Evolutionary conservation across 92 coral and sea anemone genomes (phyloP).

Genomic region (Epizoanthus rinbou): DNA sequence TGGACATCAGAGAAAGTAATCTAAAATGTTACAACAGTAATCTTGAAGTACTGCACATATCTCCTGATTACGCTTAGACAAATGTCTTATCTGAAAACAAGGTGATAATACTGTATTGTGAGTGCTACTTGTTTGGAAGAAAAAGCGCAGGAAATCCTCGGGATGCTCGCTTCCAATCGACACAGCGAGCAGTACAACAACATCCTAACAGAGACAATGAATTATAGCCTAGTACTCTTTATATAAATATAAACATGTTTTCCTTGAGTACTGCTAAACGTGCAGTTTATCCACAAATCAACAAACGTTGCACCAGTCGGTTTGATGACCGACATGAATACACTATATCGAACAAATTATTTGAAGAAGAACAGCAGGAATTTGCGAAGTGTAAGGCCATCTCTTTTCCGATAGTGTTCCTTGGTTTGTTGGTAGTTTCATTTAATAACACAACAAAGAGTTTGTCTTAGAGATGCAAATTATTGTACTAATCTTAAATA

Average conservation of each 20-base stretch:
- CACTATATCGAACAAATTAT: neutral
- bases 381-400: neutral
- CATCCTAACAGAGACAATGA: neutral
- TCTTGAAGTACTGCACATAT: neutral
- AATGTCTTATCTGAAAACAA: neutral
- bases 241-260: constrained; percentile 30
- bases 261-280: neutral
- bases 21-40: neutral
- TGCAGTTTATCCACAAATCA: neutral
- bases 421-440: constrained; percentile 1
- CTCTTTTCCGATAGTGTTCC: neutral
- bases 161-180: neutral
- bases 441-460: constrained; percentile 29
- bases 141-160: neutral
- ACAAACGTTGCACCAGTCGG: no score
- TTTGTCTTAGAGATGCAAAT: constrained; percentile 38
- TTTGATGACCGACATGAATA: neutral
- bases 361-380: constrained; percentile 17
- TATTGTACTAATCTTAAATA: constrained; percentile 28
- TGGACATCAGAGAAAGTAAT: neutral
- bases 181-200: neutral
- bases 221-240: neutral
- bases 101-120: neutral
- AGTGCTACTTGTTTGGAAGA: neutral
- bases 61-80: neutral